Conservation (phyloP, 2,113 vertebrate species). For the Elachura formosa region DNA sequence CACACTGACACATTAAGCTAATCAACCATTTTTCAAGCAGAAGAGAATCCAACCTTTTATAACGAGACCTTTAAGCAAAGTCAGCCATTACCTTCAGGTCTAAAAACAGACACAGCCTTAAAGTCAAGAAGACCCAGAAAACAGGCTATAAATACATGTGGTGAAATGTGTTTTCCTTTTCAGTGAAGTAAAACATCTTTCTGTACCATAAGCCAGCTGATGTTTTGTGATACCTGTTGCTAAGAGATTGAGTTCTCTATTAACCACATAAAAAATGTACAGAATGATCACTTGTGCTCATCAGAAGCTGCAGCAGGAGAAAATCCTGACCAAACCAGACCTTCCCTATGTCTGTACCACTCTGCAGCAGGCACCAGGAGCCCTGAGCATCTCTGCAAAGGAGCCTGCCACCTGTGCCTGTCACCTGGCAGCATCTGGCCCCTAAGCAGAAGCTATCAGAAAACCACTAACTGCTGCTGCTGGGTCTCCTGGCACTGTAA, state of each 20-base stretch:
- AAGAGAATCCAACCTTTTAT: background rate
- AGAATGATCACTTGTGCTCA: background rate
- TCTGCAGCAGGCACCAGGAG: background rate
- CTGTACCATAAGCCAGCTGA: slow-evolving; percentile 9
- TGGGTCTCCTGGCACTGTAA: slow-evolving; percentile 25
- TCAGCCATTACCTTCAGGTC: background rate
- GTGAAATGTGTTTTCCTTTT: background rate
- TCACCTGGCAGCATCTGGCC: background rate
- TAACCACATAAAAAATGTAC: background rate
- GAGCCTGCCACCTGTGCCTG: no score
- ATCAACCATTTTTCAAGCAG: background rate
- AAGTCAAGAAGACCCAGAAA: slow-evolving; percentile 46
- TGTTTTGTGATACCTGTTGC: slow-evolving; percentile 51
- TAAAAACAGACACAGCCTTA: slow-evolving; percentile 22
- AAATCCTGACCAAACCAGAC: background rate
- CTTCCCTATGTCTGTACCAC: background rate
- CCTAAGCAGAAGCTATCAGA: slow-evolving; percentile 31
- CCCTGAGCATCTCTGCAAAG: background rate
- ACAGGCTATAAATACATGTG: slow-evolving; percentile 40
- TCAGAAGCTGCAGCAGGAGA: background rate
- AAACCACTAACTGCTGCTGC: slow-evolving; percentile 35
- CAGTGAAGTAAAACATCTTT: background rate
- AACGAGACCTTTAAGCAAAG: background rate
- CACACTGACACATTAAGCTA: accelerated
- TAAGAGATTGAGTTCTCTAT: slow-evolving; percentile 38